Base-by-base conservation (phyloP, 2,888 invertebrate species). In the Oscheius sp. region DNA sequence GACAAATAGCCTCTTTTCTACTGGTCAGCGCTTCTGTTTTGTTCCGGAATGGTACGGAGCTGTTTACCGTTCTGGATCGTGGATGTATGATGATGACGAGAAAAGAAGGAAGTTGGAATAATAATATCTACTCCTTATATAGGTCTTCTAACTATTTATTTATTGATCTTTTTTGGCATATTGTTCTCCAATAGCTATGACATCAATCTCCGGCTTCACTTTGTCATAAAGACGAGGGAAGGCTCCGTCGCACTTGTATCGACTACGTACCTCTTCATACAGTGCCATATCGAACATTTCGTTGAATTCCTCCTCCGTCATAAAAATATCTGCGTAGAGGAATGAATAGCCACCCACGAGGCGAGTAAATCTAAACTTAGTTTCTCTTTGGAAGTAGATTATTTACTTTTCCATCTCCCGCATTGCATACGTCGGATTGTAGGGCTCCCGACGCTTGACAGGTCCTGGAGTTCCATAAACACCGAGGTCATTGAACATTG, bases 321-420 rank as follows among this genome's bases (percentile, higher is more conserved):
- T 91, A 78, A 91, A 91, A 44, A 91, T 91, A 81, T 91, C 91
- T 0, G 91, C 91, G 74, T 91, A 91, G 22, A 91, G 85, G 83
- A 91, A 91, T 0, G 84, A 80, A 2, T 91, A 90, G 0, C 91
- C 91, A 0, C 91, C 91, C 1, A 91, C 89, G 33, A 91, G 89
- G 50, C 90, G 87, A 0, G 91, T 91, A 79, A 91, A 91, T n/a
- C n/a, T n/a, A n/a, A n/a, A n/a, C n/a, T n/a, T n/a, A n/a, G n/a
- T n/a, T n/a, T n/a, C n/a, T n/a, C n/a, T n/a, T n/a, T n/a, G n/a
- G n/a, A n/a, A n/a, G n/a, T n/a, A n/a, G n/a, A n/a, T n/a, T n/a
- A n/a, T n/a, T n/a, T n/a, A n/a, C 87, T 90, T 89, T 82, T 91
- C 91, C 91, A 91, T 91, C 50, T 88, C 89, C 73, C 91, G 86